Percentiles rank a stretch among this genome's conserved stretches.
These are phyloP conservation scores for Eugnorisma glareosa DNA, from an alignment of 2,888 invertebrate species.

Conservation along the genomic window DNA sequence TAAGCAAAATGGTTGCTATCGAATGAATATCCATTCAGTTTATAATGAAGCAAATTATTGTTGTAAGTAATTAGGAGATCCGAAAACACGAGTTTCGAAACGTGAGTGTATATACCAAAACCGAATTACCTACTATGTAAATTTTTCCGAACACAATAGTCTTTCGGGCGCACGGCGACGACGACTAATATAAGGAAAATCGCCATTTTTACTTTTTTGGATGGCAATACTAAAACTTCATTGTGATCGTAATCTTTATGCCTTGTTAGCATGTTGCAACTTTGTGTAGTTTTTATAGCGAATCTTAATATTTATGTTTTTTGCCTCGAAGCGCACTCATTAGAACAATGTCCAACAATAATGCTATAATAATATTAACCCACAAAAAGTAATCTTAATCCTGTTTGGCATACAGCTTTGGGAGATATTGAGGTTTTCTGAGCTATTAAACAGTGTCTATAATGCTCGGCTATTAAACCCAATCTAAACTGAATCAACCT, in stretches of 20 bases:
- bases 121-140: background rate
- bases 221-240: background rate
- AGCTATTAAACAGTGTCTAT: background rate
- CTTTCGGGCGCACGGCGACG: background rate
- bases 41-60: constrained; percentile 15
- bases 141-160: constrained; percentile 10
- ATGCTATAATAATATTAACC: background rate
- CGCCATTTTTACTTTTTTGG: background rate
- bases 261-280: constrained; percentile 1
- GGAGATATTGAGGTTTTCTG: background rate
- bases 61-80: constrained; percentile 14
- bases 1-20: no score
- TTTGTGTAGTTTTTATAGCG: constrained; percentile 19
- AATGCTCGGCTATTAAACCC: background rate
- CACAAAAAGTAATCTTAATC: constrained; percentile 2
- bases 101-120: constrained; percentile 1
- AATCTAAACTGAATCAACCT: background rate
- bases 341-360: constrained; percentile 8
- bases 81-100: constrained; percentile 24
- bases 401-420: background rate
- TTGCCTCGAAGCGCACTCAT: constrained; percentile 15
- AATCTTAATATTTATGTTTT: background rate
- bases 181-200: background rate
- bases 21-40: constrained; percentile 4
- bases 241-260: constrained; percentile 12